Conservation (phyloP, 1,140 invertebrate species). For the Cyclina sinensis region DNA sequence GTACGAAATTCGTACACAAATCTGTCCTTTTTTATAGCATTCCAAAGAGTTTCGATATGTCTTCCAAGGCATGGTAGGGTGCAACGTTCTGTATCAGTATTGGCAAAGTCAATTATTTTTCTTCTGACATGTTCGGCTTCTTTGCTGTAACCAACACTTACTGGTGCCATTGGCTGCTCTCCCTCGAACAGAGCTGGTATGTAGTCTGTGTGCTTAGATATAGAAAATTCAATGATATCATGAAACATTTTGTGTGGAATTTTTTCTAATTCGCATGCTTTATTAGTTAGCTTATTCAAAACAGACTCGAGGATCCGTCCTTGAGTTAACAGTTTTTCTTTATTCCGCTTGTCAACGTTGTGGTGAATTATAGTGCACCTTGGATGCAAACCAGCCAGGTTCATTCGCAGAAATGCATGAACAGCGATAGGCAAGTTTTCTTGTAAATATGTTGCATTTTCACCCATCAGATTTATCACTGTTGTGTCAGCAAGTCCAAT, state of each 20-base stretch:
- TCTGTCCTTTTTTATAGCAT: background rate
- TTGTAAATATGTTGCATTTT: constrained; percentile 44
- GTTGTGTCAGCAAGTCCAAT: constrained; percentile 54
- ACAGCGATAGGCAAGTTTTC: constrained; percentile 63
- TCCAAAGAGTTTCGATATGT: background rate
- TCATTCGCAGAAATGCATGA: constrained; percentile 51
- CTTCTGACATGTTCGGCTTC: background rate
- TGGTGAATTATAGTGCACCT: constrained; percentile 55
- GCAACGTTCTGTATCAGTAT: background rate
- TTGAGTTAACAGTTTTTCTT: background rate
- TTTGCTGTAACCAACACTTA: background rate
- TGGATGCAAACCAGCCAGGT: background rate
- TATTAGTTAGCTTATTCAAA: background rate
- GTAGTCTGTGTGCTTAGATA: background rate
- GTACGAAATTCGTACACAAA: constrained; percentile 4
- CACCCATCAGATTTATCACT: constrained; percentile 62
- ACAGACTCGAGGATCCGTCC: background rate
- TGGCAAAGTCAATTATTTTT: background rate
- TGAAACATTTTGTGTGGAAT: background rate
- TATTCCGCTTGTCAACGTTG: constrained; percentile 34
- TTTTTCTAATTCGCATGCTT: background rate
- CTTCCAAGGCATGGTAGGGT: background rate
- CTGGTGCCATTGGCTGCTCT: background rate
- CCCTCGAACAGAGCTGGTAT: background rate
- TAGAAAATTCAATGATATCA: background rate